Evolutionary conservation across 2,797 vertebrate genomes (phyloP).

Genomic region (Diplodus puntazzo): DNA sequence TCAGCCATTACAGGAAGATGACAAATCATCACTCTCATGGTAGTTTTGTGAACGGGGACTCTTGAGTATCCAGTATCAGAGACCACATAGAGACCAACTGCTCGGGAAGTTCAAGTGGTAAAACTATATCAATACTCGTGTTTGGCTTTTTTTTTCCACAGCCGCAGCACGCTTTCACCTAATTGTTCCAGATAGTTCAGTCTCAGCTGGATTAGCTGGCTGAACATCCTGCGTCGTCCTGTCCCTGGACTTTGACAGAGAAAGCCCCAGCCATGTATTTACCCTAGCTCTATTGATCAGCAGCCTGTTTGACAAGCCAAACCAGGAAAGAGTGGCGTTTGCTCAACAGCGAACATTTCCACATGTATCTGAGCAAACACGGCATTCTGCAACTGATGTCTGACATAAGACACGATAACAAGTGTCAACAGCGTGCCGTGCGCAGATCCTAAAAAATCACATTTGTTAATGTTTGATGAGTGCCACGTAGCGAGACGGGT

Average conservation of each 20-base stretch:
- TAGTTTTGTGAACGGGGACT: constrained; percentile 3
- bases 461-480: constrained; percentile 75
- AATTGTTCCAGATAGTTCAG: constrained; percentile 65
- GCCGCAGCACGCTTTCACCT: constrained; percentile 66
- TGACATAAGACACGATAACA: constrained; percentile 75
- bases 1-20: background rate
- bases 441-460: constrained; percentile 54
- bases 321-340: constrained; percentile 75
- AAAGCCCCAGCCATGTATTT: constrained; percentile 69
- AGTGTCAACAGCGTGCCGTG: constrained; percentile 69
- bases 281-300: constrained; percentile 77
- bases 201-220: constrained; percentile 66
- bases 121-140: constrained; percentile 19
- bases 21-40: constrained; percentile 12
- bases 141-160: constrained; percentile 23
- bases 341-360: constrained; percentile 79
- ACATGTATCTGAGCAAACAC: constrained; percentile 74
- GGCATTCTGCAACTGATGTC: constrained; percentile 78
- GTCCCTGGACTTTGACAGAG: constrained; percentile 85
- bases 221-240: constrained; percentile 61
- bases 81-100: too few species aligned
- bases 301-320: constrained; percentile 73
- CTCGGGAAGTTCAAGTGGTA: background rate
- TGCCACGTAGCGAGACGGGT: constrained; percentile 29
- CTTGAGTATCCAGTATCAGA: background rate